Evolutionary conservation across 2,113 vertebrate species (phyloP).

Genomic region (Neodon shergylaensis): DNA sequence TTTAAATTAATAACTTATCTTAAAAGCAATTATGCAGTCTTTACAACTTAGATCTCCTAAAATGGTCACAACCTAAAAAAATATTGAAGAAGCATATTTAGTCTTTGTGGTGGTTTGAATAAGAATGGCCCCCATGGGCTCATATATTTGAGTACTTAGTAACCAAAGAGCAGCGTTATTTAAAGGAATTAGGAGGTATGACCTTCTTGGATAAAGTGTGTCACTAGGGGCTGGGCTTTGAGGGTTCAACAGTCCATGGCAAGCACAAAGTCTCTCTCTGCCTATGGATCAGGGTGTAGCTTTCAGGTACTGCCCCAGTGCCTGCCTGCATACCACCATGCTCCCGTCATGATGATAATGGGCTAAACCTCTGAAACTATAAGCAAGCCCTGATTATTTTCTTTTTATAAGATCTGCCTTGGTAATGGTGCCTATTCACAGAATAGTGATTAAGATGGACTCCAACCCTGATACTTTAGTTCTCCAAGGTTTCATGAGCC

Average conservation of each 20-base stretch:
- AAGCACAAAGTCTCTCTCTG: not conserved
- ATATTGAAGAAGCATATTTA: not conserved
- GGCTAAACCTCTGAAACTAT: not conserved
- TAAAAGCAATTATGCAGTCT: not conserved
- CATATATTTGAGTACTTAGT: not conserved
- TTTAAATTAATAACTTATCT: conserved; percentile 11
- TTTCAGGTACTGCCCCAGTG: not conserved
- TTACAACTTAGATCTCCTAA: not conserved
- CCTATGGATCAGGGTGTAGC: not conserved
- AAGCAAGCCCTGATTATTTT: not conserved
- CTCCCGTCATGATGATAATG: not conserved
- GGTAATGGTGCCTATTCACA: not conserved
- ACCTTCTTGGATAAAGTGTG: not conserved
- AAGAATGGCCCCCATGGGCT: not conserved
- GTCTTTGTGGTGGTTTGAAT: not conserved
- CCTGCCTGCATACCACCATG: not conserved
- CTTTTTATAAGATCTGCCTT: not conserved
- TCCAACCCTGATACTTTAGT: not conserved
- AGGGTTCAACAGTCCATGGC: not conserved
- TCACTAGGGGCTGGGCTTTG: not conserved
- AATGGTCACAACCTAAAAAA: conserved; percentile 17
- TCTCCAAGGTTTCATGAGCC: not conserved
- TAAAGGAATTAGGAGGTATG: not conserved
- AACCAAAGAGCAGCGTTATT: not conserved
- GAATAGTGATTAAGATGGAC: not conserved